Evolutionary conservation across 2,113 vertebrate genomes (phyloP).

Genomic region (Brevimyrus niger): DNA sequence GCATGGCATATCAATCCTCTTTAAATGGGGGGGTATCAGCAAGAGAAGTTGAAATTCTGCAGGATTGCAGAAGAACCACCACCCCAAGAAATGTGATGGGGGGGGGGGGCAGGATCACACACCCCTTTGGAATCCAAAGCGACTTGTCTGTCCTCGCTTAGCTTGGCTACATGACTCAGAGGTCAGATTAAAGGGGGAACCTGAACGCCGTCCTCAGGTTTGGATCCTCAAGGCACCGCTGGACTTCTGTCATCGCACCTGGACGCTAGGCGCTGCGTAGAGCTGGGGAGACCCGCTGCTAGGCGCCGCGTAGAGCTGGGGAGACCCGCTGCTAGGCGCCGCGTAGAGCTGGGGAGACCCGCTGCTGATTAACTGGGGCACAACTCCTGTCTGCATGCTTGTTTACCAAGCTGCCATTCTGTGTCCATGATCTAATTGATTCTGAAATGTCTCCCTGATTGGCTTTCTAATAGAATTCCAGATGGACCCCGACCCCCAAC

Average conservation of each 20-base stretch:
- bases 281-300: neutral
- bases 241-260: neutral
- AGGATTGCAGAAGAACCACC: too few species aligned
- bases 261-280: neutral
- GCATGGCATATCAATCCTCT: neutral
- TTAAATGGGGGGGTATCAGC: neutral
- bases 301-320: too few species aligned
- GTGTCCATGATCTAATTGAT: neutral
- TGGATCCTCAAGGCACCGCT: neutral
- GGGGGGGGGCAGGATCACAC: neutral
- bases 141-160: neutral
- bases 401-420: neutral
- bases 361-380: neutral
- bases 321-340: neutral
- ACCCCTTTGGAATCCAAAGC: neutral
- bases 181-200: neutral
- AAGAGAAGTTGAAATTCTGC: neutral
- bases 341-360: neutral
- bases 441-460: neutral
- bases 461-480: neutral
- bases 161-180: neutral
- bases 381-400: neutral
- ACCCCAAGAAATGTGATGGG: neutral
- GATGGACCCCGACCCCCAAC: neutral
- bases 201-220: neutral